Conservation (phyloP, 23 tunicate genomes). For the Trididemnum nubilum region DNA sequence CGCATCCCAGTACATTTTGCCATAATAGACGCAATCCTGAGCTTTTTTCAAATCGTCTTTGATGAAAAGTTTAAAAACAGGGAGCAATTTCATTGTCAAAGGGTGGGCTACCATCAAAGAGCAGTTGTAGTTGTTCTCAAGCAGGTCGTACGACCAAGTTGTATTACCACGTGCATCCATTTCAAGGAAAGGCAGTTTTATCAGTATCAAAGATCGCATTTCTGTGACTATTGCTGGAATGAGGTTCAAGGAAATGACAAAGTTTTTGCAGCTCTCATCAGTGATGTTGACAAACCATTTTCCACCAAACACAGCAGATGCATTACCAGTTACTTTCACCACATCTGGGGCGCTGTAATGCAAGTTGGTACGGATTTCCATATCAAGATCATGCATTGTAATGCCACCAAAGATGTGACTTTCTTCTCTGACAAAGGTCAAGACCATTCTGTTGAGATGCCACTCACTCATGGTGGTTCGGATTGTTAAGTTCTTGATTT, state of each 20-base stretch:
- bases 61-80: background rate
- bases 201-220: background rate
- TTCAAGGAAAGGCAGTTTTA: constrained; percentile 23
- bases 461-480: background rate
- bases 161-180: constrained; percentile 18
- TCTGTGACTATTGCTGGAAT: background rate
- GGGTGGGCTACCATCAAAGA: background rate
- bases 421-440: background rate
- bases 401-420: background rate
- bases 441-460: background rate
- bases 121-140: constrained; percentile 11
- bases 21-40: background rate
- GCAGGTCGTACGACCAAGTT: background rate
- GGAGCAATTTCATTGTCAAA: background rate
- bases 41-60: background rate
- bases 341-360: background rate
- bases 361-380: background rate
- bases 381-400: background rate
- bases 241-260: constrained; percentile 2
- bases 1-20: background rate
- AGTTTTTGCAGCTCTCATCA: background rate
- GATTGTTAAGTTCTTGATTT: background rate
- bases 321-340: background rate
- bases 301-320: background rate
- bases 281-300: constrained; percentile 3